These are phyloP conservation scores for Sigmodon hispidus DNA, from an alignment of 2,113 vertebrate genomes.

Conservation along the genomic window DNA sequence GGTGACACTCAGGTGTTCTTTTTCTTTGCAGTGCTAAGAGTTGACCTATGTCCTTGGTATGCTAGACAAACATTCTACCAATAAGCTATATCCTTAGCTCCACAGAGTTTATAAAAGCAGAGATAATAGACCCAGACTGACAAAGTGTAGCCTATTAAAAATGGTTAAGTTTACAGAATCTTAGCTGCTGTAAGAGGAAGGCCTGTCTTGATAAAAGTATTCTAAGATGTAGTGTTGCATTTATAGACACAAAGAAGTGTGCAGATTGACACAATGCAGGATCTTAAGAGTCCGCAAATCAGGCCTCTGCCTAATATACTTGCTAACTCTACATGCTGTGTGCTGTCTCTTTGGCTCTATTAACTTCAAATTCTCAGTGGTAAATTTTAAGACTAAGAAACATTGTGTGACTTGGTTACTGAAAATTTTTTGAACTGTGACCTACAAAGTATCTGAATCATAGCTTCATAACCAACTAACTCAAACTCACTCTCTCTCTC, in stretches of 20 bases:
- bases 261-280: neutral
- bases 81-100: neutral
- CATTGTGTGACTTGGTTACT: neutral
- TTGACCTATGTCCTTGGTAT: neutral
- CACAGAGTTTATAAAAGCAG: neutral
- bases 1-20: neutral
- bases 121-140: neutral
- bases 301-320: neutral
- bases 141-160: neutral
- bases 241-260: neutral
- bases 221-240: neutral
- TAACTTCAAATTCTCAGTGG: conserved; percentile 1
- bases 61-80: neutral
- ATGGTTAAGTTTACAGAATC: neutral
- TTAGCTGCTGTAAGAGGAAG: conserved; percentile 8
- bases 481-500: neutral
- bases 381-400: neutral
- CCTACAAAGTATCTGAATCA: neutral
- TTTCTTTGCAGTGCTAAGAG: neutral
- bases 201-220: neutral
- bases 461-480: neutral
- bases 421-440: neutral
- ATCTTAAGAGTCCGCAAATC: neutral
- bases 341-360: neutral
- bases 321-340: neutral